These are phyloP conservation scores for Apodemia duryi DNA, from an alignment of 2,888 invertebrate species.

Conservation along the genomic window DNA sequence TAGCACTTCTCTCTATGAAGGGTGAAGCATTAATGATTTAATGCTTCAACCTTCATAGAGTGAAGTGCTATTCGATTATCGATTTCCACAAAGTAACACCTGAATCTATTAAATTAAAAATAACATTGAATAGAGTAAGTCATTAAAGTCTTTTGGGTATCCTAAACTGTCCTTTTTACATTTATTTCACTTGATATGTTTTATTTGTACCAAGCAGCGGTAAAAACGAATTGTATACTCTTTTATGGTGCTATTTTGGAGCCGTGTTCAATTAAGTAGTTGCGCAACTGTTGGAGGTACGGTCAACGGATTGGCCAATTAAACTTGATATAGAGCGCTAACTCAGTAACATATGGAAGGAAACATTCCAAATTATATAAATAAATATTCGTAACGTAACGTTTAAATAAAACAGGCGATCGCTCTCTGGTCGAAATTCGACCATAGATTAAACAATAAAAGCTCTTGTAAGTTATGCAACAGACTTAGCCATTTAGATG, in stretches of 20 bases:
- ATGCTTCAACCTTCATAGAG: too few species aligned
- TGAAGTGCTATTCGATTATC: too few species aligned
- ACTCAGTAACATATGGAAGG: constrained; percentile 24
- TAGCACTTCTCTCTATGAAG: too few species aligned
- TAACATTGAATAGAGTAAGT: not conserved
- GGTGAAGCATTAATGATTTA: too few species aligned
- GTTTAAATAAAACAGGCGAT: too few species aligned
- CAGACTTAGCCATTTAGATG: too few species aligned
- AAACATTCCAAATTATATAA: constrained; percentile 23
- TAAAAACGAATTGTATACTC: constrained; percentile 44
- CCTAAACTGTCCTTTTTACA: not conserved
- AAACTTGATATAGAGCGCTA: constrained; percentile 31
- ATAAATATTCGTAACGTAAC: not conserved
- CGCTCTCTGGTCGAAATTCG: too few species aligned
- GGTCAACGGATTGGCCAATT: constrained; percentile 34
- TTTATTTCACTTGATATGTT: constrained; percentile 28
- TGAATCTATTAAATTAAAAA: too few species aligned
- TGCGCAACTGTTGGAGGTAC: constrained; percentile 35
- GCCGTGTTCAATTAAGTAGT: constrained; percentile 41
- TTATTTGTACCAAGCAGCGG: constrained; percentile 42
- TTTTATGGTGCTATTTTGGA: constrained; percentile 42
- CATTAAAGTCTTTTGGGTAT: not conserved
- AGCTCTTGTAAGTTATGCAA: too few species aligned
- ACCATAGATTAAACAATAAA: too few species aligned
- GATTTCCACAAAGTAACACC: too few species aligned